A percentile compares a stretch with the other conserved stretches of the same genome.
phyloP scores from a whole-genome alignment of 2,113 vertebrate genomes.

The Boleophthalmus pectinirostris region DNA sequence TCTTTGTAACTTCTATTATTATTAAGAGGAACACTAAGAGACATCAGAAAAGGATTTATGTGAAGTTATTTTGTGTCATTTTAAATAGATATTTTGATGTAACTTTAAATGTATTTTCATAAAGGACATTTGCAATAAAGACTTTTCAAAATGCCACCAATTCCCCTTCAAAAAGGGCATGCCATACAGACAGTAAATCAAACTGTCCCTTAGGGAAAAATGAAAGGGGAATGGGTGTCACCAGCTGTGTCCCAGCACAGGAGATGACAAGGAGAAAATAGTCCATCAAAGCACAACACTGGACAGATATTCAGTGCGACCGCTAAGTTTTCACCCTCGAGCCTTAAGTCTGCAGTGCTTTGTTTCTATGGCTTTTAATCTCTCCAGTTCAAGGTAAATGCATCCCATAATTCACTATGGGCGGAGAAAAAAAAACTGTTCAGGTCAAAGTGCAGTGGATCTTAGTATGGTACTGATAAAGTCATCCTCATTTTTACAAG shows the following conservation, averaged over 20 bases:
- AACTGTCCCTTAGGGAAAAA: conserved; percentile 61
- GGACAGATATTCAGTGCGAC: conserved; percentile 43
- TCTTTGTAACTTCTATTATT: not conserved
- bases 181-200: conserved; percentile 67
- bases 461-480: not conserved
- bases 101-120: conserved; percentile 6
- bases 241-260: conserved; percentile 62
- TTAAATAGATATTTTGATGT: not conserved
- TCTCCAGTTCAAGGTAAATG: conserved; percentile 3
- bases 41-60: not conserved
- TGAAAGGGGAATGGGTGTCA: conserved; percentile 58
- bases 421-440: conserved; percentile 1
- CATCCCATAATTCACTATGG: not conserved
- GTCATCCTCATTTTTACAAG: not conserved
- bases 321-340: conserved; percentile 34
- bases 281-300: conserved; percentile 50
- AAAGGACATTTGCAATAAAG: conserved; percentile 25
- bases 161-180: conserved; percentile 58
- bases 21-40: not conserved
- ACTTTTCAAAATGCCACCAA: conserved; percentile 60
- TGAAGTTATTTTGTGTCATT: not conserved
- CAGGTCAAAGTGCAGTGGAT: not conserved
- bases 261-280: conserved; percentile 76
- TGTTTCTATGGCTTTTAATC: conserved; percentile 19
- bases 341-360: conserved; percentile 32